phyloP scores from a whole-genome alignment of 2,888 invertebrate genomes.

The Drepana falcataria region DNA sequence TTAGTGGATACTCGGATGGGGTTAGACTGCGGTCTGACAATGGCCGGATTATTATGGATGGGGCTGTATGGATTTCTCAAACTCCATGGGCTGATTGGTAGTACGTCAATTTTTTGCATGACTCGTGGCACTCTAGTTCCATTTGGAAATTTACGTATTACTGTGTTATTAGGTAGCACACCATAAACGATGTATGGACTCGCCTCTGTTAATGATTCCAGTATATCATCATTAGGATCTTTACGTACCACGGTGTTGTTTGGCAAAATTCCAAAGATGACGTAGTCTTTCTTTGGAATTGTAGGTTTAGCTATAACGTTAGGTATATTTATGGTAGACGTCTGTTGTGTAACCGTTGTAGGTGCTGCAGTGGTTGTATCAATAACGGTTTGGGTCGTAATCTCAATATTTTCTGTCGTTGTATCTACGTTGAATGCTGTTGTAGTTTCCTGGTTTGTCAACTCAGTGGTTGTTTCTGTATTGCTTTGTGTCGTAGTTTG shows the following conservation, averaged over 20 bases:
- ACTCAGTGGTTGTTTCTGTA: constrained; percentile 15
- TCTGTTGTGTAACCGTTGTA: constrained; percentile 33
- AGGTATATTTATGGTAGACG: constrained; percentile 36
- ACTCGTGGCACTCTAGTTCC: constrained; percentile 86
- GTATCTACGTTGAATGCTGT: constrained; percentile 21
- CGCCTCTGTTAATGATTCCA: constrained; percentile 83
- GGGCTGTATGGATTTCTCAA: constrained; percentile 80
- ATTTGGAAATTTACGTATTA: constrained; percentile 88
- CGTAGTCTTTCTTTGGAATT: constrained; percentile 82
- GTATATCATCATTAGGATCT: constrained; percentile 82
- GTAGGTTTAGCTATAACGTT: constrained; percentile 35
- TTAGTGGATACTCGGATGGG: constrained; percentile 82
- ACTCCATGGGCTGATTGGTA: constrained; percentile 80
- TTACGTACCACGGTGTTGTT: constrained; percentile 89
- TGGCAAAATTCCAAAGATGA: constrained; percentile 86
- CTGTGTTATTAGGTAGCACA: constrained; percentile 87
- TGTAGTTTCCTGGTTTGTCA: constrained; percentile 25
- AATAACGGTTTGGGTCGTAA: constrained; percentile 30
- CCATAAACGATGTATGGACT: constrained; percentile 87
- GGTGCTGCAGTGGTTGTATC: constrained; percentile 26
- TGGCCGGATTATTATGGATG: constrained; percentile 78
- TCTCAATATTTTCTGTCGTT: constrained; percentile 32
- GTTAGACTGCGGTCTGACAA: constrained; percentile 77
- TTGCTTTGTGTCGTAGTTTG: constrained; percentile 36
- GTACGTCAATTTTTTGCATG: constrained; percentile 78